These are phyloP conservation scores for Rhinopithecus roxellana DNA, from an alignment of 2,113 vertebrate species.

Conservation along the genomic window DNA sequence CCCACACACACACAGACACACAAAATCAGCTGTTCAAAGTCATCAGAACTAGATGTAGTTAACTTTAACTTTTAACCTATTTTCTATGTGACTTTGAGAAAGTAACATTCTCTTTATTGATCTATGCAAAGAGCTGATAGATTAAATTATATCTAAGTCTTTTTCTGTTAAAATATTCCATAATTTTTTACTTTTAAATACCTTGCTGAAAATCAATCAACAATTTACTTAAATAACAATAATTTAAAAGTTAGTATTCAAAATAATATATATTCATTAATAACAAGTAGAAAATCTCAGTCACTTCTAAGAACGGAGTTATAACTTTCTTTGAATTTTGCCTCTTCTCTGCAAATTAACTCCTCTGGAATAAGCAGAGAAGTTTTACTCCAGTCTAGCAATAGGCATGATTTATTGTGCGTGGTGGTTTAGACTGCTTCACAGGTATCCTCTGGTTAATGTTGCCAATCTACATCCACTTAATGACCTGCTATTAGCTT, in stretches of 20 bases:
- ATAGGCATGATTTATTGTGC: conserved; percentile 53
- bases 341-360: background rate
- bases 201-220: background rate
- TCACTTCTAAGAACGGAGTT: background rate
- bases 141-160: background rate
- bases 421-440: conserved; percentile 27
- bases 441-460: conserved; percentile 44
- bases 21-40: background rate
- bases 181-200: background rate
- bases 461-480: conserved; percentile 25
- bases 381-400: background rate
- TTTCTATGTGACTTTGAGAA: background rate
- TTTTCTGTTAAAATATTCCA: background rate
- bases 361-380: background rate
- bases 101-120: background rate
- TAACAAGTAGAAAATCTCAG: background rate
- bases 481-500: background rate
- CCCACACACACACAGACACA: too few relatives aligned
- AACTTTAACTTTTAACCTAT: background rate
- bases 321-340: background rate
- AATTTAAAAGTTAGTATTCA: background rate
- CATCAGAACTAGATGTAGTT: background rate
- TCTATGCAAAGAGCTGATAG: background rate
- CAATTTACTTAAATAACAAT: background rate
- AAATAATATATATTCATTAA: background rate